A percentile compares a stretch with the other conserved stretches of the same genome.
Conservation (phyloP, 2,113 vertebrate genomes). For the Onychostruthus taczanowskii region DNA sequence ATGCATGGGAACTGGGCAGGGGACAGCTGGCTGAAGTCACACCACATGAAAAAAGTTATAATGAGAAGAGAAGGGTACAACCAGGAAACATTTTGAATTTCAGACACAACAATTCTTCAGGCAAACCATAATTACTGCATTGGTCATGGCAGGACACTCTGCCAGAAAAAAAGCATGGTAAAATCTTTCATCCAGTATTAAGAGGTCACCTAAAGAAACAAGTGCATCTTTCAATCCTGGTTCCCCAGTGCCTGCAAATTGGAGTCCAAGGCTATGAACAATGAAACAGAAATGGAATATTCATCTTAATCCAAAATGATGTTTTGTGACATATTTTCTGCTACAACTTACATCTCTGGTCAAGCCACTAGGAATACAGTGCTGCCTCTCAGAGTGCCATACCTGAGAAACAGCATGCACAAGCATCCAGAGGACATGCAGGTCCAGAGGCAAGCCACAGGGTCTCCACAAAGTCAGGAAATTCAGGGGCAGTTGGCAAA, state of each 20-base stretch:
- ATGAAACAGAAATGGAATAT: not conserved
- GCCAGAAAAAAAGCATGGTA: not conserved
- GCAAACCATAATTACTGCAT: constrained; percentile 14
- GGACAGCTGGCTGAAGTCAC: not conserved
- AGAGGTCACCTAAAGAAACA: not conserved
- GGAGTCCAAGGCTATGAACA: not conserved
- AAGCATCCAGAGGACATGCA: not conserved
- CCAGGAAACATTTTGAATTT: not conserved
- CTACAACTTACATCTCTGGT: not conserved
- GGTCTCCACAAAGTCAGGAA: not conserved
- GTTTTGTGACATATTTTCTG: not conserved
- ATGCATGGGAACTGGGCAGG: fast-evolving
- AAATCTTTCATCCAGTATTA: not conserved
- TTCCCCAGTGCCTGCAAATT: not conserved
- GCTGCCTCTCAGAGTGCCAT: not conserved
- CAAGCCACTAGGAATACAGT: not conserved
- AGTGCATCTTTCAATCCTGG: not conserved
- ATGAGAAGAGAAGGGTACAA: not conserved
- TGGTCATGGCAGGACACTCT: not conserved
- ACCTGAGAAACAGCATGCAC: not conserved
- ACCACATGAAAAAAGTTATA: not conserved
- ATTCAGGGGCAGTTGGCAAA: not conserved
- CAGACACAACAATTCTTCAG: not conserved
- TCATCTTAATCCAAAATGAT: not conserved
- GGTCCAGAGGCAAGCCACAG: not conserved